phyloP scores from a whole-genome alignment of 2,113 vertebrate species.

The Sardina pilchardus region DNA sequence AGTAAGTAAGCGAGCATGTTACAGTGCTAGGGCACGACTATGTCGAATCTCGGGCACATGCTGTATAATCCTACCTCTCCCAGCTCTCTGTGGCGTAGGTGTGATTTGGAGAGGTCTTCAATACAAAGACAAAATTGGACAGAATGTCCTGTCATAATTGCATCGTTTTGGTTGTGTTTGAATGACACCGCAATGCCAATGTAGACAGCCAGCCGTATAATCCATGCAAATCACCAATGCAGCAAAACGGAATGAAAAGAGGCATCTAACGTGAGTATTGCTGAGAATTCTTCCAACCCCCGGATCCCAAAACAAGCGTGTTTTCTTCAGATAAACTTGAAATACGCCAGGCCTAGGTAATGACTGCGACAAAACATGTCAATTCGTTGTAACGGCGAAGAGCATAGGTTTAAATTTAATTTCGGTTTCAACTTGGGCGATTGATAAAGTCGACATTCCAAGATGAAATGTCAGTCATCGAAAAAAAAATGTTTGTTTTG shows the following conservation, averaged over 20 bases:
- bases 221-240: not conserved
- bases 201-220: not conserved
- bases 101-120: not conserved
- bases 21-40: not conserved
- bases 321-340: not conserved
- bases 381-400: not conserved
- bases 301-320: not conserved
- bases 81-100: not conserved
- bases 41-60: not conserved
- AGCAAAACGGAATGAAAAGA: not conserved
- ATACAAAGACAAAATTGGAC: not conserved
- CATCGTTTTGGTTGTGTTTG: not conserved
- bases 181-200: not conserved
- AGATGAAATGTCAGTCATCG: not conserved
- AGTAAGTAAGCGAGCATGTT: not conserved
- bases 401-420: no score
- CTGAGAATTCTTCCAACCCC: not conserved
- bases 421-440: not conserved
- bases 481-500: not conserved
- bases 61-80: not conserved
- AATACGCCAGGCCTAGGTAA: not conserved
- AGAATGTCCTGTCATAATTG: not conserved
- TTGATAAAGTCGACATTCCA: not conserved
- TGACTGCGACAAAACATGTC: not conserved
- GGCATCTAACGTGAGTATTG: not conserved